phyloP scores from a whole-genome alignment of 2,113 vertebrate genomes.

The Rhombomys opimus region DNA sequence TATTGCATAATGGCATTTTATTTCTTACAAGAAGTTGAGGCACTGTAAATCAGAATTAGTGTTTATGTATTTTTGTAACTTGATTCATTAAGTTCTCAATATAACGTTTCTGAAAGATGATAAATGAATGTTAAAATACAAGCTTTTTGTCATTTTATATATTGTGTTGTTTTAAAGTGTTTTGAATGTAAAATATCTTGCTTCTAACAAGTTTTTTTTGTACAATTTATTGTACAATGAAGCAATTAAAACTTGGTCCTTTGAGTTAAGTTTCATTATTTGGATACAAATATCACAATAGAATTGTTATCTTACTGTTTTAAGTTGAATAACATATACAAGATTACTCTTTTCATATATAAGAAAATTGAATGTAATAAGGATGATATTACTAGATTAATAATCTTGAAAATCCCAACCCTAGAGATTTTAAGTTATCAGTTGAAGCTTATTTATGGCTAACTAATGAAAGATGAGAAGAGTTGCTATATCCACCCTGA shows the following conservation, averaged over 20 bases:
- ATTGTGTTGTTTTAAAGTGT: conserved; percentile 1
- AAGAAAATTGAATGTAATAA: conserved; percentile 50
- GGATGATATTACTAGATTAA: conserved; percentile 23
- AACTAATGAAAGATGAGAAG: conserved; percentile 67
- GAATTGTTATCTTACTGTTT: conserved; percentile 42
- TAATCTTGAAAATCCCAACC: conserved; percentile 41
- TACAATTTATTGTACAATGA: background rate
- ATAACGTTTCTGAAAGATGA: background rate
- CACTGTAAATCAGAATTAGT: background rate
- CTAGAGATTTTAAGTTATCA: background rate
- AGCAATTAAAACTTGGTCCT: conserved; percentile 36
- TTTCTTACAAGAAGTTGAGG: conserved; percentile 39
- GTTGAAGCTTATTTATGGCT: conserved; percentile 14
- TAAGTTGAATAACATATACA: conserved; percentile 36
- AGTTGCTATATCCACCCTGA: conserved; percentile 76
- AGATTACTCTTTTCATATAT: conserved; percentile 36
- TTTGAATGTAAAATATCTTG: conserved; percentile 8
- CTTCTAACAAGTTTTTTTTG: background rate
- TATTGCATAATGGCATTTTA: background rate
- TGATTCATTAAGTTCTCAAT: background rate
- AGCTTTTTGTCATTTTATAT: background rate
- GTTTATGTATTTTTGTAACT: background rate
- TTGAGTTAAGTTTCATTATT: conserved; percentile 47
- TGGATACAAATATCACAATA: background rate
- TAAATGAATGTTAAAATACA: background rate